These are phyloP conservation scores for Cosmopolites sordidus DNA, from an alignment of 2,888 invertebrate species.

Conservation along the genomic window DNA sequence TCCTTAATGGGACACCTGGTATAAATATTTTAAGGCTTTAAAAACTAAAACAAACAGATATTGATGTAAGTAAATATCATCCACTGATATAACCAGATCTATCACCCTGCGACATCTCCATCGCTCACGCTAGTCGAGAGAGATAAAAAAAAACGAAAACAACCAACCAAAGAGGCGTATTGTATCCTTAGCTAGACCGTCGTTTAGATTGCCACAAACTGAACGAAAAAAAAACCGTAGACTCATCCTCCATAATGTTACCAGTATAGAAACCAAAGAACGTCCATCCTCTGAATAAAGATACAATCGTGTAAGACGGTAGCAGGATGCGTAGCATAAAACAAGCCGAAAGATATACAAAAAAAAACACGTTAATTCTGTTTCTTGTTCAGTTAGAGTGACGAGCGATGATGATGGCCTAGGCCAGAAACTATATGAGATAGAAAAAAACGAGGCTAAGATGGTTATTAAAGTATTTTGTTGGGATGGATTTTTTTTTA, in stretches of 20 bases:
- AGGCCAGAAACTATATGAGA: neutral
- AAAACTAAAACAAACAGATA: too few relatives aligned
- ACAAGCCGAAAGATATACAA: neutral
- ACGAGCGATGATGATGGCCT: neutral
- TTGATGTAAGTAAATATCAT: too few relatives aligned
- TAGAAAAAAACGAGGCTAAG: too few relatives aligned
- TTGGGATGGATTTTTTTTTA: too few relatives aligned
- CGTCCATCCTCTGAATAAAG: neutral
- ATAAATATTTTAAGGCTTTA: too few relatives aligned
- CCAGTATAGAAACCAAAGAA: neutral
- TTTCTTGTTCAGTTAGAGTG: neutral
- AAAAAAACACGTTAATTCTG: neutral
- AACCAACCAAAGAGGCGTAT: neutral
- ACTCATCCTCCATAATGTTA: neutral
- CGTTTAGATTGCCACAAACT: neutral
- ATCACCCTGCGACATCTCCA: too few relatives aligned
- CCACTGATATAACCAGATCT: too few relatives aligned
- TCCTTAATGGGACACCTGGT: too few relatives aligned
- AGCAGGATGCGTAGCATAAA: neutral
- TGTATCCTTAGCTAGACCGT: neutral
- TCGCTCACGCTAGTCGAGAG: too few relatives aligned
- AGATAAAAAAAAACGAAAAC: neutral
- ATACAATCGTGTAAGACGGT: slow-evolving; percentile 1
- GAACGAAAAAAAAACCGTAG: neutral
- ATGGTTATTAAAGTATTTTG: too few relatives aligned